Conservation (phyloP, 2,113 vertebrate species). For the Proteles cristata region DNA sequence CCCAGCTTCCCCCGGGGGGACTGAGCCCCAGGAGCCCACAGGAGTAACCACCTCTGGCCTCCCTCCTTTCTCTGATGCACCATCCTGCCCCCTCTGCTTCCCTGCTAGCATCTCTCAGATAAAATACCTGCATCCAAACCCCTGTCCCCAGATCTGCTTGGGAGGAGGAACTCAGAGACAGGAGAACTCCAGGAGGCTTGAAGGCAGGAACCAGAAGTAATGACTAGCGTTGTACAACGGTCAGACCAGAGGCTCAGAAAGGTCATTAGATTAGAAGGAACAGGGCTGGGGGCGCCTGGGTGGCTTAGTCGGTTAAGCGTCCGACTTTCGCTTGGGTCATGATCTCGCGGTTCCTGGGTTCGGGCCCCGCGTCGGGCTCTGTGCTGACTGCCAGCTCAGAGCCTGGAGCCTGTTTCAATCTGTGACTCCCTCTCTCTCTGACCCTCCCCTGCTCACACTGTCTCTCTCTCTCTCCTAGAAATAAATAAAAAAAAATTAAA, state of each 20-base stretch:
- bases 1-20: neutral
- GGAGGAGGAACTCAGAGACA: neutral
- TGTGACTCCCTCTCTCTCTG: too few species aligned
- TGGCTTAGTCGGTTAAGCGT: too few species aligned
- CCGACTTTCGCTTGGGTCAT: too few species aligned
- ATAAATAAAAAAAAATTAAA: too few species aligned
- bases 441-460: too few species aligned
- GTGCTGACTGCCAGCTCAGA: too few species aligned
- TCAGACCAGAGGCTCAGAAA: neutral
- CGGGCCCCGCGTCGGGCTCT: too few species aligned
- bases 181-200: fast-evolving
- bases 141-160: neutral
- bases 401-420: too few species aligned
- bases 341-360: too few species aligned
- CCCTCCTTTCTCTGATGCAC: neutral
- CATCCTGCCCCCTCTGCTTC: neutral
- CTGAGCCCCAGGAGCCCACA: fast-evolving
- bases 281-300: too few species aligned
- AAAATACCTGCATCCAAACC: too few species aligned
- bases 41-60: neutral
- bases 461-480: too few species aligned
- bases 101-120: neutral
- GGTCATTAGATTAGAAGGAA: neutral
- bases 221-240: fast-evolving
- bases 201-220: neutral